Evolutionary conservation across 2,113 vertebrate genomes (phyloP).

Genomic region (Balaenoptera acutorostrata): DNA sequence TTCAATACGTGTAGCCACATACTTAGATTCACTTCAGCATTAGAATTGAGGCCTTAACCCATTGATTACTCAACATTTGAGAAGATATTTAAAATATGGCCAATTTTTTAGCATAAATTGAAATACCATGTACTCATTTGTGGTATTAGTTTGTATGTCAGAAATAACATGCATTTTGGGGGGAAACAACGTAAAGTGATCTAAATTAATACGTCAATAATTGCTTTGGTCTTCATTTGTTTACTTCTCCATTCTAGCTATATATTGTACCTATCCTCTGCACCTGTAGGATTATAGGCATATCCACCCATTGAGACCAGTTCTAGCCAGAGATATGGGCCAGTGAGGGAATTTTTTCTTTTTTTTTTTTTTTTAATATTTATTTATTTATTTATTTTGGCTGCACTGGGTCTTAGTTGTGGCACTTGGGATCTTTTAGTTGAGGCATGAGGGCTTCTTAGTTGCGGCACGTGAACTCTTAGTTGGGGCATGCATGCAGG

Average conservation of each 20-base stretch:
- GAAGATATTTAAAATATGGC: background rate
- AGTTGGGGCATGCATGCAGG: no score
- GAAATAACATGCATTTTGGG: background rate
- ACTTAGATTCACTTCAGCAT: background rate
- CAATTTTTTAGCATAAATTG: conserved; percentile 3
- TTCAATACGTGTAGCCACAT: background rate
- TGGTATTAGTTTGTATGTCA: background rate
- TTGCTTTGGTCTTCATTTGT: background rate
- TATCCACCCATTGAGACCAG: background rate
- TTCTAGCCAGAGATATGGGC: background rate
- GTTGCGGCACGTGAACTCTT: no score
- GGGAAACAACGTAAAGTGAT: background rate
- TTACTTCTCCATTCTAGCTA: background rate
- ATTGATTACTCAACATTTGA: background rate
- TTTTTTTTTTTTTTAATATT: no score
- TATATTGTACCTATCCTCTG: background rate
- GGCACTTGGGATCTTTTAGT: no score
- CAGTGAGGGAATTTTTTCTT: background rate
- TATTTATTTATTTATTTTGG: no score
- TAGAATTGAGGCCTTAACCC: background rate
- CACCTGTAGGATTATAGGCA: background rate
- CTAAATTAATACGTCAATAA: background rate
- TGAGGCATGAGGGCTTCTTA: no score
- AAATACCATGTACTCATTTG: background rate
- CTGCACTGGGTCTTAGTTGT: no score